Conservation (phyloP, 1,140 invertebrate genomes). For the Cydia amplana region DNA sequence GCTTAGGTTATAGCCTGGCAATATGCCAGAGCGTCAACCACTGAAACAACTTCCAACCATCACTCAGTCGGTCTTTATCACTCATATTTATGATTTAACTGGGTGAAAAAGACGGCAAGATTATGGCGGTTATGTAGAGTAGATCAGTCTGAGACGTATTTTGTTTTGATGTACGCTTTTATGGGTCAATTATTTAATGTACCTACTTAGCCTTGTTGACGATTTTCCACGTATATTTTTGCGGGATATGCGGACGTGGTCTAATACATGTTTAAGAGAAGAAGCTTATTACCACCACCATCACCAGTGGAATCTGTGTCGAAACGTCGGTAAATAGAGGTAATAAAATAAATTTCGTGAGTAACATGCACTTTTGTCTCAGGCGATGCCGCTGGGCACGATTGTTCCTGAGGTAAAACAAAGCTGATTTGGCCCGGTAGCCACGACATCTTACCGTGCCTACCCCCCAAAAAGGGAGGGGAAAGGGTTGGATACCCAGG, state of each 20-base stretch:
- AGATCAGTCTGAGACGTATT: slow-evolving; percentile 48
- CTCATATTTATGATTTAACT: not conserved
- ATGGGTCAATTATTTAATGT: slow-evolving; percentile 11
- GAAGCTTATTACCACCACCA: no score
- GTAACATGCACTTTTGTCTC: no score
- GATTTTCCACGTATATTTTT: not conserved
- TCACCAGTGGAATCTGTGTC: no score
- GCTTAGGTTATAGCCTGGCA: not conserved
- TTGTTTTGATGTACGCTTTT: slow-evolving; percentile 38
- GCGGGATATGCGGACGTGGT: not conserved
- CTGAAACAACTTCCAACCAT: not conserved
- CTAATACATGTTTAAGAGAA: not conserved
- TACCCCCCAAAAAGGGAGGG: no score
- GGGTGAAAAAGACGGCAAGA: not conserved
- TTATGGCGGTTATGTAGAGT: not conserved
- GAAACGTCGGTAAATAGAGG: no score
- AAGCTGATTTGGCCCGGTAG: no score
- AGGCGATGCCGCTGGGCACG: no score
- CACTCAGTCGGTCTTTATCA: not conserved
- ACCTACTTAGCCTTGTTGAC: slow-evolving; percentile 8
- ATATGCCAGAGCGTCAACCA: not conserved
- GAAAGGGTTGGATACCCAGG: no score
- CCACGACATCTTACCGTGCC: no score
- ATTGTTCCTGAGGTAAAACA: no score
- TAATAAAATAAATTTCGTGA: no score